Evolutionary conservation across 1,140 invertebrate genomes (phyloP).

Genomic region (Holcopasites calliopsidis): DNA sequence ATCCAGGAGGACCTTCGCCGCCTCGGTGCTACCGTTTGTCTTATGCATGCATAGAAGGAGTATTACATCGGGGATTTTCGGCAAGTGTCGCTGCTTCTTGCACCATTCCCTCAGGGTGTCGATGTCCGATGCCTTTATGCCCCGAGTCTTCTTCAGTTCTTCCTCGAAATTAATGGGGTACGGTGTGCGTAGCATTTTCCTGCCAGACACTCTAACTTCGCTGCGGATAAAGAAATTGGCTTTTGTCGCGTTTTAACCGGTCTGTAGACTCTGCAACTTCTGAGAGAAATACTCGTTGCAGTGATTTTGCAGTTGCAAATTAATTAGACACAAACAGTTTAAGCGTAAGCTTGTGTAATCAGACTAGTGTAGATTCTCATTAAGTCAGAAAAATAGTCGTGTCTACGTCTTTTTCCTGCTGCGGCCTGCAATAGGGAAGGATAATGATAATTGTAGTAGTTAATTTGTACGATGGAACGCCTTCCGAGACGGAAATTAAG

Average conservation of each 20-base stretch:
- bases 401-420: too few relatives aligned
- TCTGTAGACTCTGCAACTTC: not conserved
- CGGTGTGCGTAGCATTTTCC: conserved; percentile 10
- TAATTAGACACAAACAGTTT: not conserved
- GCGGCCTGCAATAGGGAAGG: too few relatives aligned
- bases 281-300: not conserved
- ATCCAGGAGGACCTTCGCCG: conserved; percentile 82
- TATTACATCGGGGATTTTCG: conserved; percentile 79
- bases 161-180: conserved; percentile 70
- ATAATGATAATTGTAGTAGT: conserved; percentile 3
- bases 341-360: too few relatives aligned
- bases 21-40: conserved; percentile 81
- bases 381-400: too few relatives aligned
- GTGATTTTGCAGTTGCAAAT: conserved; percentile 24
- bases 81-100: conserved; percentile 82
- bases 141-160: conserved; percentile 80
- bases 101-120: conserved; percentile 81
- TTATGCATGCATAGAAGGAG: conserved; percentile 82
- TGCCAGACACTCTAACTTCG: not conserved
- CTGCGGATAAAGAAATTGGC: not conserved
- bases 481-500: not conserved
- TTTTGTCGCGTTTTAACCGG: not conserved
- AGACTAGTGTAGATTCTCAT: too few relatives aligned
- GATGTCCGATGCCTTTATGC: conserved; percentile 80
- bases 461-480: conserved; percentile 18